phyloP scores from a whole-genome alignment of 2,113 vertebrate species.

The Mormoops blainvillei region DNA sequence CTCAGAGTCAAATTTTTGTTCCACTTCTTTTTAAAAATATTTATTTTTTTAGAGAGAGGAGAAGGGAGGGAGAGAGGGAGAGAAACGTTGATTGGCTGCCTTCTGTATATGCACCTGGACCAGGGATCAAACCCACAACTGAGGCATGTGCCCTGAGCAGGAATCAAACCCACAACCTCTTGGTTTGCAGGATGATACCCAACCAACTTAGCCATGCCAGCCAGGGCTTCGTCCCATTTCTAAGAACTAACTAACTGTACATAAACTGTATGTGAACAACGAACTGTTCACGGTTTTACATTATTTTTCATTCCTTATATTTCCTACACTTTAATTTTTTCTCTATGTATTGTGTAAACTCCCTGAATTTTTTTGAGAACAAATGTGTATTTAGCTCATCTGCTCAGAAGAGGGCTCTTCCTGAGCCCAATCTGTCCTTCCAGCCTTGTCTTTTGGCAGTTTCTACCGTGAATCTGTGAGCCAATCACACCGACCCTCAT shows the following conservation, averaged over 20 bases:
- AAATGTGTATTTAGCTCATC: background rate
- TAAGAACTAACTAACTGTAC: background rate
- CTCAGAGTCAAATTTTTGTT: background rate
- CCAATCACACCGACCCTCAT: background rate
- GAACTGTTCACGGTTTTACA: background rate
- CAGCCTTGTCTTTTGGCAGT: background rate
- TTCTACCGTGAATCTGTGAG: background rate
- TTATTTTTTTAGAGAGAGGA: no score
- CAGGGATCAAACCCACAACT: no score
- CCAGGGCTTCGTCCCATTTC: background rate
- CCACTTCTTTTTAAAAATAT: background rate
- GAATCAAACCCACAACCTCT: no score
- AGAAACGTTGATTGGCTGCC: no score
- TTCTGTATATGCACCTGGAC: no score
- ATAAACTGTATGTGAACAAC: background rate
- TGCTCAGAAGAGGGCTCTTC: background rate
- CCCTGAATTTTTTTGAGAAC: background rate
- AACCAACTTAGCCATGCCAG: no score
- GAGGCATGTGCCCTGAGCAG: no score
- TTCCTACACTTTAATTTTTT: constrained; percentile 2
- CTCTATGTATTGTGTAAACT: background rate
- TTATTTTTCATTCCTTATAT: background rate
- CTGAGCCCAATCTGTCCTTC: background rate
- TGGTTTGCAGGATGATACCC: no score
- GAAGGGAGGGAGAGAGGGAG: no score